Base-by-base conservation (phyloP, 2,797 vertebrate genomes). In the Enteromius afrohamiltoni region DNA sequence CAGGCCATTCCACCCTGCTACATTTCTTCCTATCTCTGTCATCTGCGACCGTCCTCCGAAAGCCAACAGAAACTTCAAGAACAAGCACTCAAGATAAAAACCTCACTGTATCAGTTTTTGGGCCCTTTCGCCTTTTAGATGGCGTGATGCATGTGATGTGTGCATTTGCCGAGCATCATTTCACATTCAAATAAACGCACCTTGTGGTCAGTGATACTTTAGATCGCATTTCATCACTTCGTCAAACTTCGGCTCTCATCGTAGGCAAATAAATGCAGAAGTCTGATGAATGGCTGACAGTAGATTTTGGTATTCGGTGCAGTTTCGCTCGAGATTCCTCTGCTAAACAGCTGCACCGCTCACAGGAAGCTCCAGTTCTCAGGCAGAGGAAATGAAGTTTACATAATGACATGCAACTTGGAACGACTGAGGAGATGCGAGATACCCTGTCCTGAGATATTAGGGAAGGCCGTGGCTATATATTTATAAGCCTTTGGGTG, bases 1-100 rank as follows among this genome's bases (percentile, higher is more conserved):
- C 21, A 9, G 49, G 14, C 23, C 60, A 67, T 74, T 60, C 70
- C 82, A 34, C 82, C 47, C 69, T 53, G 5, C 34, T 62, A 42
- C 71, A 79, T 87, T 81, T 75, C 80, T 87, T 86, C 53, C 74
- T 73, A 71, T 83, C 64, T 65, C 60, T 79, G 82, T 85, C 82
- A 86, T 85, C 62, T 2, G 47, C 1, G 17, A 76, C 51, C 49
- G 42, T 80, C 55, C 49, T 42, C 74, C 58, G n/a, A 76, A 76
- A 60, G 47, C 10, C 60, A 34, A 69, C 58, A 79, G 31, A 49
- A 47, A 70, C 75, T 67, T 70, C 42, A 73, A 47, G 14, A 62
- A 34, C 13, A 74, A 73, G 40, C 70, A 60, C 21, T 67, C 21
- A 4, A 80, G 34, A 45, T 42, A 21, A 21, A 67, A 23, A 40